Evolutionary conservation across 2,797 vertebrate genomes (phyloP).

Genomic region (Neopelma chrysocephalum): DNA sequence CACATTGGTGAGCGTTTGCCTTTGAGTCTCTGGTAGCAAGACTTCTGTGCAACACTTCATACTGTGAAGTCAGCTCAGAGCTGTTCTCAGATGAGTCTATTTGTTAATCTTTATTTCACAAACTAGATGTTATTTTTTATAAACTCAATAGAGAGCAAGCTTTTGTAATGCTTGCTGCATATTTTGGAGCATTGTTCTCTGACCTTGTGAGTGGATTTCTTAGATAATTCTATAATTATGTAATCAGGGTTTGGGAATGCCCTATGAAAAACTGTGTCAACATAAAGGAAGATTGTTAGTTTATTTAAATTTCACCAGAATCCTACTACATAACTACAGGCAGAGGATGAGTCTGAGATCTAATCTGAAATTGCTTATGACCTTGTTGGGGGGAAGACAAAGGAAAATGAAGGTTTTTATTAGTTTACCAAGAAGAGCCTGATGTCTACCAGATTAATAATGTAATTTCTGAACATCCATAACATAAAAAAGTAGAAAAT

Average conservation of each 20-base stretch:
- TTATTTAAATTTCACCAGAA: neutral
- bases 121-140: neutral
- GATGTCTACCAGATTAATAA: neutral
- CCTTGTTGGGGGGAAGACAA: neutral
- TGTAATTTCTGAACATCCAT: neutral
- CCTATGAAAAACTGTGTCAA: neutral
- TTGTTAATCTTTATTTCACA: neutral
- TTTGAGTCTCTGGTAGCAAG: neutral
- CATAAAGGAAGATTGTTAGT: neutral
- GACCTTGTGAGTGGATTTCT: neutral
- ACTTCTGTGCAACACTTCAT: neutral
- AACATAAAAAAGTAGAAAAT: neutral
- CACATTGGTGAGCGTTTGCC: neutral
- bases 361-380: neutral
- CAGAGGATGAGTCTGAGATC: neutral
- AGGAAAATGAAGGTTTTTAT: neutral
- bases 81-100: neutral
- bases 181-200: neutral
- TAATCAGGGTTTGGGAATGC: neutral
- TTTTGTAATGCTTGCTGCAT: neutral
- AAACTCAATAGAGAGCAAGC: neutral
- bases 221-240: neutral
- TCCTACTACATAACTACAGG: neutral
- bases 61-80: neutral
- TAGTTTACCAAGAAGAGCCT: neutral